A percentile compares a stretch with the other conserved stretches of the same genome.
These are phyloP conservation scores for Elgaria multicarinata DNA, from an alignment of 2,113 vertebrate species.

Conservation along the genomic window DNA sequence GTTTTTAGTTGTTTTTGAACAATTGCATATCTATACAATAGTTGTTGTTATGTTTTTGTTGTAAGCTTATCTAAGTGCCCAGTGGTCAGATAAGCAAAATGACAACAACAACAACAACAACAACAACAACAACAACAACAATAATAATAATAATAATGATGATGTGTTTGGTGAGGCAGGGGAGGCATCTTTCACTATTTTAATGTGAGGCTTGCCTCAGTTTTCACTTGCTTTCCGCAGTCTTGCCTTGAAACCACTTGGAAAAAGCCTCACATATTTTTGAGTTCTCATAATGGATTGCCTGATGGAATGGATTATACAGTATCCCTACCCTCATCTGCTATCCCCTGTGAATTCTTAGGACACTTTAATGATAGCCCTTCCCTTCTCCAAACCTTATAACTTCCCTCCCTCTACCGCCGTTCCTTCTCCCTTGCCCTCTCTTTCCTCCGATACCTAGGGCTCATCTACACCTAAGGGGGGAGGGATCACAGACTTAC, in stretches of 20 bases:
- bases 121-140: no score
- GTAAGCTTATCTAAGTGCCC: background rate
- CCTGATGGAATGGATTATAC: background rate
- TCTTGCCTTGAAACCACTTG: background rate
- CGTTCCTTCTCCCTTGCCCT: no score
- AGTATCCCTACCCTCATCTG: background rate
- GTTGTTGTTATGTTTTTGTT: slow-evolving; percentile 4
- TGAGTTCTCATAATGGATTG: background rate
- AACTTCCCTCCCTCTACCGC: no score
- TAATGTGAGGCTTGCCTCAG: background rate
- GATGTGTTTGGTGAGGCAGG: no score
- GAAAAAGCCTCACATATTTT: background rate
- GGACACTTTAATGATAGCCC: background rate
- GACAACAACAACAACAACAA: no score
- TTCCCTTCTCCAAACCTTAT: no score
- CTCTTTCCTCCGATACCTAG: no score
- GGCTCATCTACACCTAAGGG: no score
- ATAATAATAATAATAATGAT: no score
- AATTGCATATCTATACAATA: slow-evolving; percentile 7
- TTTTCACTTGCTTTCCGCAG: background rate
- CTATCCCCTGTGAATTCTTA: background rate
- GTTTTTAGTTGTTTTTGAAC: slow-evolving; percentile 8
- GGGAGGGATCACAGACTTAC: no score
- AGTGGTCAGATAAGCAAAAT: background rate
- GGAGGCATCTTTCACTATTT: background rate